Percentiles rank a stretch among this genome's conserved stretches.
phyloP scores from a whole-genome alignment of 2,113 vertebrate genomes.

The Pedetes capensis region DNA sequence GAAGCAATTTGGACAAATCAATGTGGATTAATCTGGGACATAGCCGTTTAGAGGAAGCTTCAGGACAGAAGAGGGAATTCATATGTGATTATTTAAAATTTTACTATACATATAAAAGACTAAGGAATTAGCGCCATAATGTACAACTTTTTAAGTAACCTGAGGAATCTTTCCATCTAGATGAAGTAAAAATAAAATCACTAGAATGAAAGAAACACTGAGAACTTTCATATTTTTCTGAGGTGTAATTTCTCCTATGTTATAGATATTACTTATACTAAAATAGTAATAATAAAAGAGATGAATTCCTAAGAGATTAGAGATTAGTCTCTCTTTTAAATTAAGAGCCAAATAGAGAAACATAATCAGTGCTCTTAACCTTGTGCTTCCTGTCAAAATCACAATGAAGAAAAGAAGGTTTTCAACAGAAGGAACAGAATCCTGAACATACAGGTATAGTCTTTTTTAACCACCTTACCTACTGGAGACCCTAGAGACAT shows the following conservation, averaged over 20 bases:
- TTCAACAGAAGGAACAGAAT: neutral
- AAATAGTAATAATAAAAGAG: neutral
- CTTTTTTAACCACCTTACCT: neutral
- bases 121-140: neutral
- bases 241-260: neutral
- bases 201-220: neutral
- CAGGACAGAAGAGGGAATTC: neutral
- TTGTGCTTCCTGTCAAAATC: neutral
- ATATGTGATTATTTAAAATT: neutral
- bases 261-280: neutral
- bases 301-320: neutral
- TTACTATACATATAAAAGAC: neutral
- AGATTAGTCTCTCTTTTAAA: neutral
- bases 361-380: neutral
- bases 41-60: neutral
- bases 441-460: too few species aligned
- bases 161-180: neutral
- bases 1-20: neutral
- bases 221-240: neutral
- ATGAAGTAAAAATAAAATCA: neutral
- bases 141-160: neutral
- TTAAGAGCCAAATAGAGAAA: neutral
- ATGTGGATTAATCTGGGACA: neutral
- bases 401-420: neutral
- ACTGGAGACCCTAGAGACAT: neutral